Evolutionary conservation across 1,140 invertebrate genomes (phyloP), one percentile per base, ranked within the genome.

Genomic region (Drosophila willistoni): DNA sequence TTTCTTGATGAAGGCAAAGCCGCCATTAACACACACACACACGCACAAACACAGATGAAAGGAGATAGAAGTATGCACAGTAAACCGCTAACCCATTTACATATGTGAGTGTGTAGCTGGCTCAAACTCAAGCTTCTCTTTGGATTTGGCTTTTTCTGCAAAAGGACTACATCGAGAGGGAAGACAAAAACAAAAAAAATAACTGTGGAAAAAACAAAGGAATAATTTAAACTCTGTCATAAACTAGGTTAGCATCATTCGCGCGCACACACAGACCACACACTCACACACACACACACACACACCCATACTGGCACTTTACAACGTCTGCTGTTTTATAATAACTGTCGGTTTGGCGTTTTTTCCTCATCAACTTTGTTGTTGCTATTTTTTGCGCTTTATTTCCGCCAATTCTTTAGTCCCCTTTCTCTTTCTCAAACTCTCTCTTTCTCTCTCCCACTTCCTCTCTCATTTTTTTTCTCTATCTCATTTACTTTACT

Each of bases 201-300:
- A 77, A 51, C 72, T 70, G 83, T 71, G 73, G 79, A 57, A 80
- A 86, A 89, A 87, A 87, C 83, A 87, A 87, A 87, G 80, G 82
- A 77, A 87, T 87, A 87, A 87, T 87, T 87, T 87, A 89, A 87
- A 87, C 83, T 87, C 80, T 74, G 83, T 89, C 84, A 87, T 87
- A 87, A 87, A 87, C 83, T 87, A 89, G 83, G 80, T 87, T 87
- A 89, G 84, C 83, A 84, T 79, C 69, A 66, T 55, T 77, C 44
- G 9, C 77, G 63, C 73, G 73, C 61, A 54, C 54, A 72, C 71
- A 72, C 51, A 65, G 59, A 70, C 51, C 42, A 62, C 63, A 70
- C 51, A 62, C 57, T 56, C 57, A 39, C 57, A 39, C n/a, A 22
- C 17, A n/a, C 69, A 54, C 14, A 41, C 29, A 36, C 55, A 19